Base-by-base conservation (phyloP, 2,888 invertebrate genomes). In the Eupithecia exiguata region DNA sequence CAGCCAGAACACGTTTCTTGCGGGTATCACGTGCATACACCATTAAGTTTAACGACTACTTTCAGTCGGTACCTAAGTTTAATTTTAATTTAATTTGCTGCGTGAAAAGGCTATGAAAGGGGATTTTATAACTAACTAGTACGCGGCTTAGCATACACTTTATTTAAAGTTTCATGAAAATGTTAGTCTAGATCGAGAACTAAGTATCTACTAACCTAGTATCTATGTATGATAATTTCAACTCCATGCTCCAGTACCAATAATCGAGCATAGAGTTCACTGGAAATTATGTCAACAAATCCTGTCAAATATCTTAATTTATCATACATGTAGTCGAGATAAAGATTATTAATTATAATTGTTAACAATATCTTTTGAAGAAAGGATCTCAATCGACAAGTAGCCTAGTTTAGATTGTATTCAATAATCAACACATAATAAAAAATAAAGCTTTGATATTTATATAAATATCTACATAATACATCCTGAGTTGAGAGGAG, bases 21-120 rank as follows among this genome's bases (percentile, higher is more conserved):
- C 25, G 58, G 25, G 35, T 35, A 62, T 77, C 81, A 78, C 79
- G 79, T 79, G 76, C 74, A 61, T 30, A 30, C 74, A 70, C 74
- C 76, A 75, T 79, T 75, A 75, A 61, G 69, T 77, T 74, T 72
- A 75, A 77, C 74, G 71, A 75, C 71, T 78, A 75, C 74, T 53
- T 53, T 58, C 58, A 58, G 9, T 58, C 12, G 10, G 58, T 21
- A n/a, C n/a, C n/a, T n/a, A 58, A 70, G 79, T 79, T 82, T 86
- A 82, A 72, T 74, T 75, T 75, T 61, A 68, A 77, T 75, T 76
- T 75, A 76, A 72, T 62, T 71, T 76, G 74, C 68, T 66, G 66
- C 75, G 72, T 74, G 71, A 78, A 75, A 46, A 62, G 35, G 35
- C 18, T 30, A 62, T 62, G 35, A 62, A 30, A 35, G 62, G 58